phyloP scores from a whole-genome alignment of 2,113 vertebrate genomes.

The Ptilonorhynchus violaceus region DNA sequence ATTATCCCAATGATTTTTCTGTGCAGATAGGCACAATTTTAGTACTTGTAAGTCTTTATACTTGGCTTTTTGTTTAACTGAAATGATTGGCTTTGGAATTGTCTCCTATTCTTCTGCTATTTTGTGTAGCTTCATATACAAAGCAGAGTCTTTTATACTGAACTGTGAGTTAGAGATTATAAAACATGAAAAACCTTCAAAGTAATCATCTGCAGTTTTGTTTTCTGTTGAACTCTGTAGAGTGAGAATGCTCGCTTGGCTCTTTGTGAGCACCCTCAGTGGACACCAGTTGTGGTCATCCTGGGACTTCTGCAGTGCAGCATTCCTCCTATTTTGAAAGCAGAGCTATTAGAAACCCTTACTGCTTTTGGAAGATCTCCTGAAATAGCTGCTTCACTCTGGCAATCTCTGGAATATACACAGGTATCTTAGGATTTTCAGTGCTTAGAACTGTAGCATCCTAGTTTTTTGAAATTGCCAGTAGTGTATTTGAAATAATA shows the following conservation, averaged over 20 bases:
- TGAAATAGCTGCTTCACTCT: constrained; percentile 94
- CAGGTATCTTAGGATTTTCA: constrained; percentile 77
- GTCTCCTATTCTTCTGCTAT: neutral
- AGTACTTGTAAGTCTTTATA: neutral
- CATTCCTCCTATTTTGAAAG: constrained; percentile 90
- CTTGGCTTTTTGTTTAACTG: neutral
- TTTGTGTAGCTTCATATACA: neutral
- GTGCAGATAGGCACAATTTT: neutral
- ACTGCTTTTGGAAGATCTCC: constrained; percentile 94
- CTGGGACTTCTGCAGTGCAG: constrained; percentile 94
- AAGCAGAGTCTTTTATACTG: neutral
- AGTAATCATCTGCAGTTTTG: neutral
- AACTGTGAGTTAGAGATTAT: neutral
- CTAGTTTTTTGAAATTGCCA: neutral
- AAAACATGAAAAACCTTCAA: neutral
- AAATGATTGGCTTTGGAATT: neutral
- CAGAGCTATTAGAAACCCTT: constrained; percentile 84
- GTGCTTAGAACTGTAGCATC: neutral
- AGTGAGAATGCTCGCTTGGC: constrained; percentile 96
- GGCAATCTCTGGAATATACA: constrained; percentile 96
- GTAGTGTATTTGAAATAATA: neutral
- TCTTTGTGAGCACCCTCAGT: constrained; percentile 95
- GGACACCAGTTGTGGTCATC: constrained; percentile 95
- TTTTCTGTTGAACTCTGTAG: constrained; percentile 57
- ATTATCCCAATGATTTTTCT: neutral